Evolutionary conservation across 2,888 invertebrate species (phyloP), one percentile per base, ranked within the genome.

Genomic region (Drosophila multiciliata): DNA sequence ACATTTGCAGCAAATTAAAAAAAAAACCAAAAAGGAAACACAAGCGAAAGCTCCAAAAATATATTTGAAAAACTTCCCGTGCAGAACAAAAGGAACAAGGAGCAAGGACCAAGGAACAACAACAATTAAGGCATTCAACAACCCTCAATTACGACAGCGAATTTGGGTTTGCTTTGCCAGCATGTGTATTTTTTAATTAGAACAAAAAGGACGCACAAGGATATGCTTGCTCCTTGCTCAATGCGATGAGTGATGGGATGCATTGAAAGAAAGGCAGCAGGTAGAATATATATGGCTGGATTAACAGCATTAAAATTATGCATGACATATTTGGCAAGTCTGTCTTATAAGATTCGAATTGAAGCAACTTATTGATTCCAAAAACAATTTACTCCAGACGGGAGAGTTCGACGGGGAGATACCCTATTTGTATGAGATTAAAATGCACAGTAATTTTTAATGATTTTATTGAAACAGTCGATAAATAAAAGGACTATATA

Each of bases 71-170:
- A 63, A 63, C 45, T 50, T 53, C 38, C 45, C 52, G 35, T 36
- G 52, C 66, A 65, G 80, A 75, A 80, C 86, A 88, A 86, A 83
- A 66, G 64, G 66, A 83, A 77, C 62, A 75, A 66, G 61, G 61
- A 83, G 73, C 62, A 73, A 84, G 73, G 79, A 83, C 72, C 79
- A 69, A 69, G 58, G 62, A 83, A 75, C 67, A 75, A 83, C 80
- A 85, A 87, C 82, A 84, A 82, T 88, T 81, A 80, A 78, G 66
- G 61, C 71, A 80, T 67, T 65, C 71, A 85, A 78, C 85, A 88
- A 86, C 85, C 85, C 85, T 80, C 87, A 73, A 80, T 75, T 79
- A 78, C 60, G 65, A 67, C 74, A 72, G 73, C 73, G 71, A 67
- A 73, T 66, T 80, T 66, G 53, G 49, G 38, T 48, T 29, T 52